Base-by-base conservation (phyloP, 1,140 invertebrate species). In the Drosophila simulans region DNA sequence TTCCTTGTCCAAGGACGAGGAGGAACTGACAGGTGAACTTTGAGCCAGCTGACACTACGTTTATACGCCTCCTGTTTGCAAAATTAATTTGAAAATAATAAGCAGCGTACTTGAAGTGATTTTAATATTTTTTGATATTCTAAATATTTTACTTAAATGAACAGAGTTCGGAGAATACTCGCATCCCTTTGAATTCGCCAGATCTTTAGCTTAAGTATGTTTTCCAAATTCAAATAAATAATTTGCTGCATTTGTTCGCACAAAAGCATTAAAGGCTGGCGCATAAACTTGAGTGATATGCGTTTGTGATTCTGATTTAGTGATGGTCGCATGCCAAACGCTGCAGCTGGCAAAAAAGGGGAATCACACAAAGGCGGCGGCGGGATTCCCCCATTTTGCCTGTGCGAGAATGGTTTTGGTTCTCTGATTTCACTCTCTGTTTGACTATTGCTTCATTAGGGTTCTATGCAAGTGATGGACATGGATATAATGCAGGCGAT, bases 371-470 rank as follows among this genome's bases (percentile, higher is more conserved):
- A 63, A 63, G 34, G 55, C 22, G 25, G 55, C 22, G 25, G 22
- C 35, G 12, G 37, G 25, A 40, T 39, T 57, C 51, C 58, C 58
- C 39, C 54, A 27, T 54, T 54, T 54, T 13, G 35, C 13, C 10
- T 25, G 15, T 17, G 49, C 17, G 31, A 11, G 15, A 54, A 55
- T 4, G 13, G 59, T 58, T 59, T 15, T 11, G 54, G 13, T 10
- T 55, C 35, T 40, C 17, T 22, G 35, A 55, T 25, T 25, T n/a
- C 34, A 20, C 17, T 31, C 22, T 59, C 25, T 58, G 37, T 63
- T 59, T 42, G 59, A 60, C 59, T 59, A 59, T 63, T 59, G 54
- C 59, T 63, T 59, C 59, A 63, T 63, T 63, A 63, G 59, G 59
- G 59, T 59, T 22, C 55, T 22, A n/a, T 42, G 53, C 35, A 20